Evolutionary conservation across 2,113 vertebrate genomes (phyloP), one percentile per base, ranked within the genome.

Genomic region (Carassius auratus): DNA sequence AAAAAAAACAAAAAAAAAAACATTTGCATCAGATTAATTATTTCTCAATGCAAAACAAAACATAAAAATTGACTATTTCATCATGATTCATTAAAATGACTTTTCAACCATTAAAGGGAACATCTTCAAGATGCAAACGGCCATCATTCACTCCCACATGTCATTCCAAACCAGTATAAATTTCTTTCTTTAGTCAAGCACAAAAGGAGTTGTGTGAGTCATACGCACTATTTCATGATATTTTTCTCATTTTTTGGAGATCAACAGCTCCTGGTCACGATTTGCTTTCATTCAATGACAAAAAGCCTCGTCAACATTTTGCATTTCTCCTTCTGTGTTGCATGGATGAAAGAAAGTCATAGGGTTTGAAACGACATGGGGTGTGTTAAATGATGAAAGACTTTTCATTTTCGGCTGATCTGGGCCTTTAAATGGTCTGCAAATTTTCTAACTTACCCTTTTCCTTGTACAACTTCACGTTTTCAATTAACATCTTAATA

Each of bases 401-500:
- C 42, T 14, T 74, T 74, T 23, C n/a, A 48, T 50, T 75, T 75
- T 23, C 1, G 5, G 38, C 38, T 13, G 71, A 74, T 74, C 21
- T 74, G 12, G 15, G n/a, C 42, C 55, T 61, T 42, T 17, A 48
- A 26, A 80, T 64, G 12, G 5, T 64, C 77, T 80, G 19, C 26
- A 38, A 10, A 80, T 48, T 74, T 48, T 74, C 38, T 23, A 45
- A 64, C 5, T 8, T 3, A 48, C 38, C n/a, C 12, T n/a, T 48
- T 14, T 75, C 6, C 78, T 42, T 23, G 55, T 5, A 8, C 76
- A 42, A 23, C 33, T 61, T 42, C 21, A 26, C 1, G 4, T 64
- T 64, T 80, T 57, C 38, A 64, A 80, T 62, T 64, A 75, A 75
- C 42, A 64, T n/a, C 59, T 45, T 48, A 62, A n/a, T 64, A 23